Conservation (phyloP, 2,113 vertebrate species). For the Laterallus jamaicensis region DNA sequence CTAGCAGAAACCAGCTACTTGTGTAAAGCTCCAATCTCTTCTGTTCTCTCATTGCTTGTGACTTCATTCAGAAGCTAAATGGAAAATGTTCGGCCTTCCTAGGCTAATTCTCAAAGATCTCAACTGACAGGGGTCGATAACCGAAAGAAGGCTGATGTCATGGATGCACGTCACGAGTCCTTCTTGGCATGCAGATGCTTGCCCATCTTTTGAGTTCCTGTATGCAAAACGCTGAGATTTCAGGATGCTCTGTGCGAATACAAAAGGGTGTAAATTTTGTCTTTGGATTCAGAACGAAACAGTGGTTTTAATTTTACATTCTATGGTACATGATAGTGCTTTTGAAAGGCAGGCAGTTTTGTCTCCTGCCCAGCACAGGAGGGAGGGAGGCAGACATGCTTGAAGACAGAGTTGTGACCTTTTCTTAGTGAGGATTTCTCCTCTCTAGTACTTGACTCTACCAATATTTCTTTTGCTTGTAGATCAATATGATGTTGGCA, state of each 20-base stretch:
- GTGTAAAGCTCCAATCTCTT: neutral
- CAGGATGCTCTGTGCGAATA: neutral
- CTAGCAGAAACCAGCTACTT: neutral
- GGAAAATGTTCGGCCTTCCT: neutral
- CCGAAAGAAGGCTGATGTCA: neutral
- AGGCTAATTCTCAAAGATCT: neutral
- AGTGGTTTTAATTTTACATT: neutral
- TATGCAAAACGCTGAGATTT: neutral
- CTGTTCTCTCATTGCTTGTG: neutral
- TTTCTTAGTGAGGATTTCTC: neutral
- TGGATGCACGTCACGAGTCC: neutral
- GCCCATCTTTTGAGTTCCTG: neutral
- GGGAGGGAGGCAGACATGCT: neutral
- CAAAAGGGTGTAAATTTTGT: neutral
- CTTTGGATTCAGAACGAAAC: neutral
- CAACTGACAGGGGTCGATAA: neutral
- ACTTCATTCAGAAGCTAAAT: neutral
- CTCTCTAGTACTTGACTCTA: neutral
- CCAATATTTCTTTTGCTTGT: neutral
- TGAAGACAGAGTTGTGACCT: neutral
- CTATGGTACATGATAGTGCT: accelerated
- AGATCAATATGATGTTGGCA: slow-evolving; percentile 99
- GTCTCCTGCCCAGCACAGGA: neutral
- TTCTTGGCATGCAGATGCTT: neutral
- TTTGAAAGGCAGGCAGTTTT: neutral